Evolutionary conservation across 2,113 vertebrate genomes (phyloP), one percentile per base, ranked within the genome.

Genomic region (Microcebus griseorufus): DNA sequence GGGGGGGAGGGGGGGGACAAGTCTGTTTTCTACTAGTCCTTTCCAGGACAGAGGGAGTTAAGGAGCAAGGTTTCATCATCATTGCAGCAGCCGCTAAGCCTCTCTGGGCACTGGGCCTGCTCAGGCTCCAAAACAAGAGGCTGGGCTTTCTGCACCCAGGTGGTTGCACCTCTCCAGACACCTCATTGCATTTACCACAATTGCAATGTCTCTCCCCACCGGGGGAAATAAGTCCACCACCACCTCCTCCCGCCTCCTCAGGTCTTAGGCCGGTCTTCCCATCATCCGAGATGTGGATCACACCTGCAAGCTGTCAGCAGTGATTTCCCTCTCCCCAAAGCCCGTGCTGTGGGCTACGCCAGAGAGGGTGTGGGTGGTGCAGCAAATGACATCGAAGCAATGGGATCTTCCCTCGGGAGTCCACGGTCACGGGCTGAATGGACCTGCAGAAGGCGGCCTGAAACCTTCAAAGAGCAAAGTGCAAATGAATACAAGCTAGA

Each of bases 91-190:
- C 48, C 37, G 2, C 88, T 65, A 84, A 97, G 75, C 79, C 83
- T 78, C 95, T 85, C 34, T 34, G 92, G 65, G 67, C 79, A 34
- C 27, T 0, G 1, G 39, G 70, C 20, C 55, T 13, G 34, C 92
- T 92, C 60, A 37, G 81, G 73, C 65, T 96, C 88, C 62, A 65
- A 37, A 64, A 58, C 86, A 17, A 93, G 70, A 48, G 64, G 25
- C 95, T 20, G 8, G 42, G 89, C 83, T 87, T 80, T 92, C 93
- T 48, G n/a, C 37, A 69, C 79, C 22, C 53, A 45, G n/a, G 20
- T 39, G 64, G 48, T 16, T 67, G 51, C 65, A 67, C 96, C 95
- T 95, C 89, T 97, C 79, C 39, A 95, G 95, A 64, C 87, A 93
- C 64, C 69, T 95, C 89, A 51, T 51, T 90, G 64, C 73, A 65